Percentiles rank a stretch among this genome's conserved stretches.
Conservation (phyloP, 2,113 vertebrate species). For the Maccullochella peelii region DNA sequence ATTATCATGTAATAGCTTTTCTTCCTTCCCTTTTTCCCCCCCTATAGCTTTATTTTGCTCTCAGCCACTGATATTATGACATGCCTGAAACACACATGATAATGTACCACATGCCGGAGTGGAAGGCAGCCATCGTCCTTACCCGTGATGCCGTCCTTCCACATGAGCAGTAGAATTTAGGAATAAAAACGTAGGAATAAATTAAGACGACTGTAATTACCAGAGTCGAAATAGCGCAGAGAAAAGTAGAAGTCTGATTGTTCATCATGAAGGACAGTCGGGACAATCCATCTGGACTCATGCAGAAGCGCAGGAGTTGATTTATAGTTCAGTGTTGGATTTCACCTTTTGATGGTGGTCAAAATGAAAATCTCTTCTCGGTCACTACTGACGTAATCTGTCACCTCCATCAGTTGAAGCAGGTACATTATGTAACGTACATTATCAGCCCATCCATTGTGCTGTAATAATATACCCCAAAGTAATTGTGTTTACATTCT, state of each 20-base stretch:
- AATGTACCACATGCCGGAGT: neutral
- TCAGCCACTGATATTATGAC: neutral
- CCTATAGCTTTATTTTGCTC: neutral
- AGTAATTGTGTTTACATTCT: too few relatives aligned
- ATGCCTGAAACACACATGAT: neutral
- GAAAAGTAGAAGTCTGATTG: neutral
- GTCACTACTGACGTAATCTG: too few relatives aligned
- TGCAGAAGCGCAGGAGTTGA: too few relatives aligned
- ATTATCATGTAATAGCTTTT: constrained; percentile 1
- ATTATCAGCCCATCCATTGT: too few relatives aligned
- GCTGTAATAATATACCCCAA: too few relatives aligned
- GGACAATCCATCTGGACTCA: too few relatives aligned
- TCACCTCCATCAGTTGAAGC: too few relatives aligned
- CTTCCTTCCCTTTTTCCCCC: neutral
- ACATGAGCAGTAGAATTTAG: neutral
- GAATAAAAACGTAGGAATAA: neutral
- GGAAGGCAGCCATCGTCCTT: neutral
- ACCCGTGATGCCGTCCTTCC: neutral
- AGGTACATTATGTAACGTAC: too few relatives aligned
- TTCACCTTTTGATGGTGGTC: too few relatives aligned
- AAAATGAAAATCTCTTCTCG: too few relatives aligned
- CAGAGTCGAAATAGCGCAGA: neutral
- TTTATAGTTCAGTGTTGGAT: neutral
- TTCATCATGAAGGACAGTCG: too few relatives aligned
- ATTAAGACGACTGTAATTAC: neutral